Base-by-base conservation (phyloP, 2,797 vertebrate genomes). In the Okamejei kenojei region DNA sequence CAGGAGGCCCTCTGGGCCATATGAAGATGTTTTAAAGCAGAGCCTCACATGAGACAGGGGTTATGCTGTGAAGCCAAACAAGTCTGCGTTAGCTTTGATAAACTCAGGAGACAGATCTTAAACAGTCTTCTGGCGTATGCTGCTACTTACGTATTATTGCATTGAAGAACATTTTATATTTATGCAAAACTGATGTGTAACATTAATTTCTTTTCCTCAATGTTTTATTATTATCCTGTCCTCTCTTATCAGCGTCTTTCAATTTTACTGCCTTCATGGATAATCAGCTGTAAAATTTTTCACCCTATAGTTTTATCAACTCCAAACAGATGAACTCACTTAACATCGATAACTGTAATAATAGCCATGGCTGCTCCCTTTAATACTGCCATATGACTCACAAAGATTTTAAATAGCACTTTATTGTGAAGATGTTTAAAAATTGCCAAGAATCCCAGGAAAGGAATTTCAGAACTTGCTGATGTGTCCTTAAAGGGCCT, bases 251-350 rank as follows among this genome's bases (percentile, higher is more conserved):
- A 32, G 35, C 63, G 17, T 88, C 65, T 88, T 88, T 88, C 17
- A 26, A 63, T 88, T 88, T 88, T 68, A 35, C 84, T 35, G 63
- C 84, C n/a, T 68, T 68, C 84, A 68, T 68, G n/a, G 84, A 35
- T 65, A 88, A 68, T 88, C 84, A 68, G 84, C 84, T 88, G n/a
- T 21, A n/a, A 61, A 88, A 88, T 88, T 65, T 88, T 88, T 88
- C 84, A 88, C n/a, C n/a, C 84, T 2, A 19, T n/a, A 88, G 84
- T 88, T 88, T 88, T 88, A 88, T 88, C 84, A 88, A 88, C 84
- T 88, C 84, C 65, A 29, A 88, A 68, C 61, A 68, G 84, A 88
- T 68, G 63, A 68, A 68, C 63, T 65, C 29, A 88, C 84, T 68
- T 88, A 65, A n/a, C 61, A 68, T 68, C 4, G 61, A 21, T 88